Percentiles rank a stretch among this genome's conserved stretches.
These are phyloP conservation scores for Thymelicus acteon DNA, from an alignment of 2,888 invertebrate species.

Conservation along the genomic window DNA sequence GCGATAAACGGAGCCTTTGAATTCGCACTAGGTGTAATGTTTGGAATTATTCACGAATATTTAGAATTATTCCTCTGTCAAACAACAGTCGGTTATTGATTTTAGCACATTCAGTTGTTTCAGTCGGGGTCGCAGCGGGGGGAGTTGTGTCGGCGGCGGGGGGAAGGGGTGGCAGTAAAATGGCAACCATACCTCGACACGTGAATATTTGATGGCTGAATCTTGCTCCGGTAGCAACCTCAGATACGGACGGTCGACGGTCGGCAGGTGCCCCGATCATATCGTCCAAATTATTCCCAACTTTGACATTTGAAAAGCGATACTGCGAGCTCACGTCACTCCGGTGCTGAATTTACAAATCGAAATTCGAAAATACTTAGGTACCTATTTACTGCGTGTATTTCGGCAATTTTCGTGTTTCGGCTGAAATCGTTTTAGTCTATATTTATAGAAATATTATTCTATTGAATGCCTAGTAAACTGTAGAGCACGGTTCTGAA, in stretches of 20 bases:
- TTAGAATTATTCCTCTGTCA: conserved; percentile 58
- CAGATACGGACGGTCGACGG: conserved; percentile 52
- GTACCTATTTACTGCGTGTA: background rate
- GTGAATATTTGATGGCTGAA: conserved; percentile 83
- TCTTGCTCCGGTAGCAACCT: conserved; percentile 72
- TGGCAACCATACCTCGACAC: conserved; percentile 77
- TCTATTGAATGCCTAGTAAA: too few relatives aligned
- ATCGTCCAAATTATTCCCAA: conserved; percentile 22
- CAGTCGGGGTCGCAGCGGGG: conserved; percentile 57
- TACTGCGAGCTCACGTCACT: background rate
- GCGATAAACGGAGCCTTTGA: conserved; percentile 4
- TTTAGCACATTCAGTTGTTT: conserved; percentile 82
- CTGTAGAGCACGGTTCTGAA: too few relatives aligned
- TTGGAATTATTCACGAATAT: conserved; percentile 36
- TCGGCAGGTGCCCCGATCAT: conserved; percentile 15
- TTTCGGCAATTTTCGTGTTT: background rate
- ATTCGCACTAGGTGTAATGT: conserved; percentile 24
- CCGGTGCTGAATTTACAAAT: background rate
- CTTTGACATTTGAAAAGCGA: conserved; percentile 21
- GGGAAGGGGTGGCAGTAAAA: conserved; percentile 68
- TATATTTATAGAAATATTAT: too few relatives aligned
- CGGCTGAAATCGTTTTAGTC: too few relatives aligned
- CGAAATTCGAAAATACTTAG: background rate
- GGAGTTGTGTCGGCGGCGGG: conserved; percentile 41
- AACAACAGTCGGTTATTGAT: conserved; percentile 78